Percentiles rank a stretch among this genome's conserved stretches.
phyloP scores from a whole-genome alignment of 2,888 invertebrate species.

The Antheraea assamensis region DNA sequence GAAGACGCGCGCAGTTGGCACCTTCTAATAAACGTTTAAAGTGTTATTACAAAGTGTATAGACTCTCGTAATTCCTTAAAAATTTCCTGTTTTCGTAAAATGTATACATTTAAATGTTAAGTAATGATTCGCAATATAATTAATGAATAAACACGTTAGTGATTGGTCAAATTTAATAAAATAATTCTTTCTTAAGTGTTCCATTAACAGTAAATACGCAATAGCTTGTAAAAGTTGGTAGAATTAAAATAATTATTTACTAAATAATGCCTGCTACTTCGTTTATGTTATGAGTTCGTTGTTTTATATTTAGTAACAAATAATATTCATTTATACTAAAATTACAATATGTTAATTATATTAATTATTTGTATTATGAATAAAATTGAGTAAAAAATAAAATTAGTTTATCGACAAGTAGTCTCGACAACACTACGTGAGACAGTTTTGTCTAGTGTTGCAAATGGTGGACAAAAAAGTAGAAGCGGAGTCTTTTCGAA shows the following conservation, averaged over 20 bases:
- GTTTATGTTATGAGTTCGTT: background rate
- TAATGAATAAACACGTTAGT: slow-evolving; percentile 2
- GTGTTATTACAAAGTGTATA: background rate
- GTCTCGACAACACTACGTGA: slow-evolving; percentile 41
- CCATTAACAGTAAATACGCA: background rate
- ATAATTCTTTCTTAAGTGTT: slow-evolving; percentile 1
- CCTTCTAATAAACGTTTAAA: background rate
- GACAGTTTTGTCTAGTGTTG: slow-evolving; percentile 56
- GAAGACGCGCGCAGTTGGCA: no score
- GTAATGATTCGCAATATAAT: slow-evolving; percentile 5
- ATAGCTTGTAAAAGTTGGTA: background rate
- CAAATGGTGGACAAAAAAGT: slow-evolving; percentile 63
- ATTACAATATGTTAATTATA: background rate
- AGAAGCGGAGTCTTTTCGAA: slow-evolving; percentile 56
- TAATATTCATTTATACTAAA: no score
- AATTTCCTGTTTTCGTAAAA: slow-evolving; percentile 14
- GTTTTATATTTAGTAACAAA: no score
- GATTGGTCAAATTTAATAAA: background rate
- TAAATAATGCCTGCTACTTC: background rate
- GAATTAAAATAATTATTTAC: background rate
- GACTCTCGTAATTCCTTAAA: background rate
- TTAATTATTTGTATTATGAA: no score
- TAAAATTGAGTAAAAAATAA: background rate
- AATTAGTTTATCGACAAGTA: background rate
- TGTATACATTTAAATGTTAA: background rate